Base-by-base conservation (phyloP, 2,888 invertebrate genomes). In the Timandra comae region DNA sequence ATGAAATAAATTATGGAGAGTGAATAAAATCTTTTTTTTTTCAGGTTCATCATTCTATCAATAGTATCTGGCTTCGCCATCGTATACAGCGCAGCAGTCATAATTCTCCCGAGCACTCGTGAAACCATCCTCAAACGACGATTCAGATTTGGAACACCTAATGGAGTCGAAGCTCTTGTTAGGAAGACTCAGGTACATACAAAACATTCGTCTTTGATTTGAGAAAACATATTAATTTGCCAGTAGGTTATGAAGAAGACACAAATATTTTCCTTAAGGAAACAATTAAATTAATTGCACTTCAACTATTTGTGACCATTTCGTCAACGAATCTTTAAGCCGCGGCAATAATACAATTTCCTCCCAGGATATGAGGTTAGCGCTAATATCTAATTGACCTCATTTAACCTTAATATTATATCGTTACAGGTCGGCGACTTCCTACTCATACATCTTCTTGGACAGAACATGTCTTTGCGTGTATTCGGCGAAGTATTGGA, bases 381-480 rank as follows among this genome's bases (percentile, higher is more conserved):
- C n/a, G n/a, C n/a, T n/a, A 16, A 5, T 3, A 16, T 16, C 16
- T 16, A 16, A 16, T 16, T 16, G 16, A 16, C 16, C 16, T 6
- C 16, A 16, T 16, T 16, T 16, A 16, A 16, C 16, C 16, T 6
- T 13, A 25, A 27, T 16, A 25, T 20, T n/a, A n/a, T 5, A 20
- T 22, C 16, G 16, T 24, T 77, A 9, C 71, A 94, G 94, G 92
- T 96, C 53, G 95, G 95, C 13, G 96, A 96, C 66, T 96, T 95
- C 78, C 85, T 96, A 42, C 81, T 96, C 40, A 81, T 96, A 35
- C 94, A 95, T 63, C 82, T 96, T 35, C 85, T 96, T 30, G 94
- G 95, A 16, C 95, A 96, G 75, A 96, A 96, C 71, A 91, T 96
- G 88, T 94, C 93, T 54, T 86, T 93, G 62, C 88, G 93, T 69